These are phyloP conservation scores for Chrysocyon brachyurus DNA, from an alignment of 2,797 vertebrate genomes.

Conservation along the genomic window DNA sequence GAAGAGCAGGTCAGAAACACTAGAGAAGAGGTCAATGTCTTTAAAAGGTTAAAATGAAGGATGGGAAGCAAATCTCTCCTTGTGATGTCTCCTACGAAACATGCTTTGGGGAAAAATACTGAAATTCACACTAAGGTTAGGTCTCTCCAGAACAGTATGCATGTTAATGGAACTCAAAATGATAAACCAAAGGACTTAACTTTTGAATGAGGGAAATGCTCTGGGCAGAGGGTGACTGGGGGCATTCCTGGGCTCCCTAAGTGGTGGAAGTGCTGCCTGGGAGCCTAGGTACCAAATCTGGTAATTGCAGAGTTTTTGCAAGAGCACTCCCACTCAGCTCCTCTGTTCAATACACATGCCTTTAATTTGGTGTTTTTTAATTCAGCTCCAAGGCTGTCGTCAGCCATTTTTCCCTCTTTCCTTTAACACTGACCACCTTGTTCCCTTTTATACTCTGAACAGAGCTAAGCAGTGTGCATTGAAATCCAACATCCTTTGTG, in stretches of 20 bases:
- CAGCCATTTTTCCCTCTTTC: conserved; percentile 70
- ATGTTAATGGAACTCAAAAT: conserved; percentile 25
- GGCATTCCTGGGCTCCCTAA: neutral
- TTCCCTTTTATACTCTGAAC: conserved; percentile 79
- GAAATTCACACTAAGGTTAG: neutral
- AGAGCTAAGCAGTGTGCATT: conserved; percentile 83
- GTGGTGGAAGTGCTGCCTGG: neutral
- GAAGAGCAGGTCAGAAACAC: neutral
- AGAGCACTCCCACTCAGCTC: neutral
- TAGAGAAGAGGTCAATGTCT: neutral
- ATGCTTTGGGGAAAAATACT: neutral
- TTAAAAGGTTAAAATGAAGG: conserved; percentile 50
- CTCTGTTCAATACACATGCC: conserved; percentile 46
- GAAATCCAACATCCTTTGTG: conserved; percentile 81
- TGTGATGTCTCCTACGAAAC: neutral
- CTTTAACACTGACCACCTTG: conserved; percentile 84
- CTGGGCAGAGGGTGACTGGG: neutral
- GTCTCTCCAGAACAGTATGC: neutral
- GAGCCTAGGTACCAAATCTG: neutral
- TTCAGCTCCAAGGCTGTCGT: conserved; percentile 74
- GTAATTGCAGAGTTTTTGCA: conserved; percentile 28
- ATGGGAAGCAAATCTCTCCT: neutral
- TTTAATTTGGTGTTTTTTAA: conserved; percentile 72
- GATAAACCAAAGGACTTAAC: neutral
- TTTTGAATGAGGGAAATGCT: neutral